A percentile compares a stretch with the other conserved stretches of the same genome.
These are phyloP conservation scores for Novumbra hubbsi DNA, from an alignment of 2,797 vertebrate species.

Conservation along the genomic window DNA sequence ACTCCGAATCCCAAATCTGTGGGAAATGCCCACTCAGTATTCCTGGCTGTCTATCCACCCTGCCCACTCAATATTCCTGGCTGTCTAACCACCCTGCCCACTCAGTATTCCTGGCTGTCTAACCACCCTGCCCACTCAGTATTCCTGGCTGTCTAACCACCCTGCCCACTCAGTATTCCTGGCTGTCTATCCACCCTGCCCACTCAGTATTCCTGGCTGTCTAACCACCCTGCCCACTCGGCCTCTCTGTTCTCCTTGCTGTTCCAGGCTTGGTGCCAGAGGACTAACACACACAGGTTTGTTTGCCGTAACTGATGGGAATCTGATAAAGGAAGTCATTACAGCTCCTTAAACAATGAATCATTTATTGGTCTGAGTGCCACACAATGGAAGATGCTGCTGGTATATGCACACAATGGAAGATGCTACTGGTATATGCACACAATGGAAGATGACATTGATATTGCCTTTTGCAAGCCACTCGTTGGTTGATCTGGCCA, in stretches of 20 bases:
- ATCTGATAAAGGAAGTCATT: constrained; percentile 37
- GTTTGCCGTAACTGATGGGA: constrained; percentile 21
- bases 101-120: background rate
- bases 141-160: background rate
- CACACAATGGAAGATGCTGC: too few relatives aligned
- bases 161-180: too few relatives aligned
- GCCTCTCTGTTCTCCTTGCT: constrained; percentile 21
- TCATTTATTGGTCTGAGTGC: too few relatives aligned
- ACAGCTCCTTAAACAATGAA: constrained; percentile 23
- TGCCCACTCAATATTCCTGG: background rate
- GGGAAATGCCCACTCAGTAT: constrained; percentile 8
- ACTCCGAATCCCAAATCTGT: constrained; percentile 17
- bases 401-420: too few relatives aligned
- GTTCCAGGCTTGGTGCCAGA: constrained; percentile 27
- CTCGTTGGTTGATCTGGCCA: too few relatives aligned
- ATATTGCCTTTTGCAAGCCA: too few relatives aligned
- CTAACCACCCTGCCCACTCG: too few relatives aligned
- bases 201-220: background rate
- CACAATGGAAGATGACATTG: too few relatives aligned
- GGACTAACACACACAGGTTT: constrained; percentile 27
- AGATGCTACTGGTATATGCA: too few relatives aligned
- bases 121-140: background rate
- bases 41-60: background rate
- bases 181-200: background rate
- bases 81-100: background rate